Conservation (phyloP, 2,888 invertebrate genomes). For the Melinaea marsaeus region DNA sequence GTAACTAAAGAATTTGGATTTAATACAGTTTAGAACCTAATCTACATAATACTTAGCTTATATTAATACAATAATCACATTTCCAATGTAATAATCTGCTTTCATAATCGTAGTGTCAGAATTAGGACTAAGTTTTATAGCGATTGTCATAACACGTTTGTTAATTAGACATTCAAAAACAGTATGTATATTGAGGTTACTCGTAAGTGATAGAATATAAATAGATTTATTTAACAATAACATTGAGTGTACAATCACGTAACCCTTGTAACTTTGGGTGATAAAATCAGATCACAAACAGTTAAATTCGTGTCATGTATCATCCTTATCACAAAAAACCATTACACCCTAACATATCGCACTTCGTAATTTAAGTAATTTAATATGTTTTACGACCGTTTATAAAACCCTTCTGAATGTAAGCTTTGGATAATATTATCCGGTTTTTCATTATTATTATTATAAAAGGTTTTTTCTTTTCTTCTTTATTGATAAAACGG, state of each 20-base stretch:
- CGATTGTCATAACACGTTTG: too few relatives aligned
- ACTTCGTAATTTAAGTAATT: constrained; percentile 30
- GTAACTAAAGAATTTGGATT: too few relatives aligned
- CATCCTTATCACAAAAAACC: constrained; percentile 31
- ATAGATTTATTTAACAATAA: not conserved
- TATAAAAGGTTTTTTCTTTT: constrained; percentile 2
- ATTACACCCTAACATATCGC: constrained; percentile 31
- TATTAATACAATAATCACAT: too few relatives aligned
- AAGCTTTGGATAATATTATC: constrained; percentile 3
- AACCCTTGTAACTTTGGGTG: not conserved
- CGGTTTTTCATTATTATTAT: not conserved
- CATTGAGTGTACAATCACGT: not conserved
- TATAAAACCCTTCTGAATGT: constrained; percentile 5
- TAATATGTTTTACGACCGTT: constrained; percentile 28
- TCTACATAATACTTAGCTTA: too few relatives aligned
- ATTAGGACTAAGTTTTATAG: too few relatives aligned
- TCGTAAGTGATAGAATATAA: not conserved
- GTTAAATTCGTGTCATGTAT: constrained; percentile 20
- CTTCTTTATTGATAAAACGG: constrained; percentile 2
- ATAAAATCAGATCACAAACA: constrained; percentile 12
- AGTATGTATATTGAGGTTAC: not conserved
- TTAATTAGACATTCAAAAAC: too few relatives aligned
- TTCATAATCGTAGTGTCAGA: too few relatives aligned
- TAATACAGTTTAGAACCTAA: too few relatives aligned
- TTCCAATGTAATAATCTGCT: too few relatives aligned